A percentile compares a stretch with the other conserved stretches of the same genome.
Conservation (phyloP, 2,888 invertebrate genomes). For the Leucoptera coffeella region DNA sequence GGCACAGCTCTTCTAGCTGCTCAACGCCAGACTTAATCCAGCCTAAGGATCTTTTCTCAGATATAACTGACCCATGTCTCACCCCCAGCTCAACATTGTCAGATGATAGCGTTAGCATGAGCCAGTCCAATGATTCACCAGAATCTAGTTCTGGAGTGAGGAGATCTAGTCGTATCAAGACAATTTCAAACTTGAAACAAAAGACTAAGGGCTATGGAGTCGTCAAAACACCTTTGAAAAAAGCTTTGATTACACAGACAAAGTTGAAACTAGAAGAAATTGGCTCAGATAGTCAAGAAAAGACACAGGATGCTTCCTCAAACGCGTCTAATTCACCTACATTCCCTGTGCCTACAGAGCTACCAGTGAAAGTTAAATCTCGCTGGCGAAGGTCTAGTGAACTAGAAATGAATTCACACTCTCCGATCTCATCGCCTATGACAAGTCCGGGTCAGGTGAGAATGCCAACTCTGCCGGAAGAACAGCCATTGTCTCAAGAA, state of each 20-base stretch:
- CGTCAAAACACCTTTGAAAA: slow-evolving; percentile 50
- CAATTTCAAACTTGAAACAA: slow-evolving; percentile 63
- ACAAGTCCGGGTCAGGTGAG: slow-evolving; percentile 29
- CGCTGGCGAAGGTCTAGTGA: slow-evolving; percentile 73
- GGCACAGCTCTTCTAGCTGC: not conserved
- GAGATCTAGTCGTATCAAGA: slow-evolving; percentile 70
- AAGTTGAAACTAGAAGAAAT: slow-evolving; percentile 53
- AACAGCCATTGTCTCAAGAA: slow-evolving; percentile 15
- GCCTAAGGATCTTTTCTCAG: not conserved
- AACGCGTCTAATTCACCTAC: slow-evolving; percentile 30
- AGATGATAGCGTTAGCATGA: slow-evolving; percentile 41
- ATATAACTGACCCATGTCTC: slow-evolving; percentile 36
- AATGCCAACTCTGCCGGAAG: slow-evolving; percentile 16
- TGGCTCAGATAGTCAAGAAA: slow-evolving; percentile 50
- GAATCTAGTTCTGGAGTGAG: slow-evolving; percentile 55
- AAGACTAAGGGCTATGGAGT: slow-evolving; percentile 61
- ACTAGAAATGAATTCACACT: slow-evolving; percentile 56
- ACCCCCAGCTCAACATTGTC: slow-evolving; percentile 40
- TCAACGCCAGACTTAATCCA: slow-evolving; percentile 9
- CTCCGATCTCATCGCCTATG: slow-evolving; percentile 31
- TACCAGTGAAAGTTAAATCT: slow-evolving; percentile 75
- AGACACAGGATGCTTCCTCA: slow-evolving; percentile 15
- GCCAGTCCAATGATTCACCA: slow-evolving; percentile 37
- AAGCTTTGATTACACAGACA: slow-evolving; percentile 41
- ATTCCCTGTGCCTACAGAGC: slow-evolving; percentile 43